Percentiles rank a stretch among this genome's conserved stretches.
These are phyloP conservation scores for Halcyon senegalensis DNA, from an alignment of 2,113 vertebrate species.

Conservation along the genomic window DNA sequence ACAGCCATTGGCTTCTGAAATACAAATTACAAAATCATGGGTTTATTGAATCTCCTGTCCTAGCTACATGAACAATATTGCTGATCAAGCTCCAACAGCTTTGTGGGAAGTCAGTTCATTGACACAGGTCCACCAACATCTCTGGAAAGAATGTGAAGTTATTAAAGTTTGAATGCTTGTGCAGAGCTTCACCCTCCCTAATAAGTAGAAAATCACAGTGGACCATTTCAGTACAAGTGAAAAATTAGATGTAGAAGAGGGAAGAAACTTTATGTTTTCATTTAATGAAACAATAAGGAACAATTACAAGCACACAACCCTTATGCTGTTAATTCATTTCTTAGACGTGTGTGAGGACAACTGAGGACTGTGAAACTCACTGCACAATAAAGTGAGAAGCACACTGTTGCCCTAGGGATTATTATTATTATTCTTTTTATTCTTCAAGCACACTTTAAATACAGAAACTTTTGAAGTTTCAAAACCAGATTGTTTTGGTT, in stretches of 20 bases:
- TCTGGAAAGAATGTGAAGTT: background rate
- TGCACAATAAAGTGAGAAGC: background rate
- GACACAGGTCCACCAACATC: background rate
- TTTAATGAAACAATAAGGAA: background rate
- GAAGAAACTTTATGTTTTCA: background rate
- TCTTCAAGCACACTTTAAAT: background rate
- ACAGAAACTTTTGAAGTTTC: background rate
- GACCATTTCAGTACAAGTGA: background rate
- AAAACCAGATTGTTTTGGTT: background rate
- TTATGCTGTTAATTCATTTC: background rate
- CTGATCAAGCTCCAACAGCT: conserved; percentile 5
- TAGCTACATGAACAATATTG: background rate
- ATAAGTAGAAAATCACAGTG: background rate
- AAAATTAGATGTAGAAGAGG: background rate
- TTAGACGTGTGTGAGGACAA: background rate
- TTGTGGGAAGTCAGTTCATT: background rate
- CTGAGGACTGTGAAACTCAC: background rate
- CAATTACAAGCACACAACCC: background rate
- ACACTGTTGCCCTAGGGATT: background rate
- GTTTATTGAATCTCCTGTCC: background rate
- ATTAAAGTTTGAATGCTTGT: background rate
- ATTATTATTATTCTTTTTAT: background rate
- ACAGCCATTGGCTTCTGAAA: background rate
- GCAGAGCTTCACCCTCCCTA: background rate
- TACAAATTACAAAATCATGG: background rate